A percentile compares a stretch with the other conserved stretches of the same genome.
These are phyloP conservation scores for Lutraria rhynchaena DNA, from an alignment of 1,140 invertebrate species.

Conservation along the genomic window DNA sequence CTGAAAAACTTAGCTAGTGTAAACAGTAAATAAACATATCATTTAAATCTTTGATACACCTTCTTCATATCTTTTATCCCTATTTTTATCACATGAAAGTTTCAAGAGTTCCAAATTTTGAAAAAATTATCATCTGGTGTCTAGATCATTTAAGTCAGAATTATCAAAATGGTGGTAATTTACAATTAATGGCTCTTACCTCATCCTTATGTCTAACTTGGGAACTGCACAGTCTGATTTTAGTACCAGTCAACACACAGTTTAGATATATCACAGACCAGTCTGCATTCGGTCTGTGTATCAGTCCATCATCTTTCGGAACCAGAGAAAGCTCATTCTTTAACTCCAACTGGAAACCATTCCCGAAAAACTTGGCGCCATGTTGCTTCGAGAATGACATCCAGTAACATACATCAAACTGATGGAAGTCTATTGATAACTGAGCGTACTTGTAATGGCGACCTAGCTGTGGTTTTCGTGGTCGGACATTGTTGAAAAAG, in stretches of 20 bases:
- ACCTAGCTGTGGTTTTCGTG: constrained; percentile 94
- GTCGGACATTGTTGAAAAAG: constrained; percentile 92
- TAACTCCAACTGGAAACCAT: constrained; percentile 85
- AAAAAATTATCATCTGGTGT: no score
- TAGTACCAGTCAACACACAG: constrained; percentile 93
- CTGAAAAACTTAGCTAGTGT: no score
- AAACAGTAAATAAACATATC: no score
- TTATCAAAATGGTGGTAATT: no score
- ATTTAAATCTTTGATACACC: no score
- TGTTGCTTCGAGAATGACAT: constrained; percentile 98
- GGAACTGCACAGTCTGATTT: constrained; percentile 94
- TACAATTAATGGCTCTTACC: no score
- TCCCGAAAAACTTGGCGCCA: constrained; percentile 95
- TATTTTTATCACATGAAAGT: no score
- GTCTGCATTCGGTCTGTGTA: constrained; percentile 92
- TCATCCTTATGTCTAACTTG: constrained; percentile 67
- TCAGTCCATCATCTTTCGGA: constrained; percentile 91
- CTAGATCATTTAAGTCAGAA: no score
- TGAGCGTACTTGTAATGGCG: constrained; percentile 89
- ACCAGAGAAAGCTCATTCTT: constrained; percentile 87
- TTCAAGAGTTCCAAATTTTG: no score
- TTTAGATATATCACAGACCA: constrained; percentile 97
- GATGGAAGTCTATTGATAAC: constrained; percentile 92
- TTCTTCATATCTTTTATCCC: no score
- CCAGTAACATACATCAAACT: constrained; percentile 98